Conservation (phyloP, 2,888 invertebrate species). For the Andrena bucephala region DNA sequence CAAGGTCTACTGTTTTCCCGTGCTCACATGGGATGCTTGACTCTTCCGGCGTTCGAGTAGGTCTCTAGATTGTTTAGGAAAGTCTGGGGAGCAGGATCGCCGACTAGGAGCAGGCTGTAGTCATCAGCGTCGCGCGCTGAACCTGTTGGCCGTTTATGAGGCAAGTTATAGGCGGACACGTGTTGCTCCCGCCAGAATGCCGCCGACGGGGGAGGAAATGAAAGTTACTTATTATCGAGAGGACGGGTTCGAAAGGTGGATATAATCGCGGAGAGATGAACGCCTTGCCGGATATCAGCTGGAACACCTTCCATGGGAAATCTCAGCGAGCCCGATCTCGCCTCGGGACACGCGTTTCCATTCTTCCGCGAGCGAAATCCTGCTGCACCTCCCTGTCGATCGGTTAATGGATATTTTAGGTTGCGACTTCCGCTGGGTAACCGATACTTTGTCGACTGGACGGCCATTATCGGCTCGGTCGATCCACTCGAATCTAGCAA, state of each 20-base stretch:
- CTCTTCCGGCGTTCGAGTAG: too few relatives aligned
- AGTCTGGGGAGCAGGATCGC: constrained; percentile 32
- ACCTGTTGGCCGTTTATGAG: constrained; percentile 56
- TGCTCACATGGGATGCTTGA: too few relatives aligned
- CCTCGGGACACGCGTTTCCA: constrained; percentile 44
- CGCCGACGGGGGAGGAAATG: constrained; percentile 69
- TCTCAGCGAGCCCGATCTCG: constrained; percentile 15
- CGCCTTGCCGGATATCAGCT: constrained; percentile 49
- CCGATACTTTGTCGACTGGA: constrained; percentile 37
- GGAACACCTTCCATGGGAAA: constrained; percentile 57
- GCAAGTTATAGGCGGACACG: constrained; percentile 49
- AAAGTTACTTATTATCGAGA: constrained; percentile 72
- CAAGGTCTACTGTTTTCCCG: too few relatives aligned
- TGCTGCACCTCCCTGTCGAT: background rate
- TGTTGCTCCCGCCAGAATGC: constrained; percentile 45
- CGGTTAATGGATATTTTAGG: too few relatives aligned
- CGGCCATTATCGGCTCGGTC: background rate
- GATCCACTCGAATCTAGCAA: constrained; percentile 54
- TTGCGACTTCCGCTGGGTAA: constrained; percentile 19
- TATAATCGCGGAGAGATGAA: constrained; percentile 57
- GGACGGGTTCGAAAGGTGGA: constrained; percentile 66
- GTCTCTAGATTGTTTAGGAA: too few relatives aligned
- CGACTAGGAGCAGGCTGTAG: constrained; percentile 35
- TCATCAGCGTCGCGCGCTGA: constrained; percentile 42
- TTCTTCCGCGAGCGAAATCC: constrained; percentile 27